Base-by-base conservation (phyloP, 2,113 vertebrate genomes). In the Rattus norvegicus region DNA sequence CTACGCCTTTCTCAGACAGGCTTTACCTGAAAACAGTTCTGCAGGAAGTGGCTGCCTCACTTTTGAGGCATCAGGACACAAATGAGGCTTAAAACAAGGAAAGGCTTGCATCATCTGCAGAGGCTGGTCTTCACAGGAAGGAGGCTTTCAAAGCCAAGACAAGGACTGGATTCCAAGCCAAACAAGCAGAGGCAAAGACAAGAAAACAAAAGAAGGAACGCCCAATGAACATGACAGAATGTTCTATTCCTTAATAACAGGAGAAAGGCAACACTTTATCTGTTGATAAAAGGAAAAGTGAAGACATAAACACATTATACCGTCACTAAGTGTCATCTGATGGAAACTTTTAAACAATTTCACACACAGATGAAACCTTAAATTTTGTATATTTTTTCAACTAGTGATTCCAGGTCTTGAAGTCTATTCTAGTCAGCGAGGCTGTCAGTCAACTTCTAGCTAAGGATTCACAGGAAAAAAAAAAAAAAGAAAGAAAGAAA, bases 181-280 rank as follows among this genome's bases (percentile, higher is more conserved):
- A 79, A 79, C n/a, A 33, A 94, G 91, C 90, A 70, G 92, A 69
- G 61, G 76, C 92, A 2, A 63, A 91, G 92, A 90, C 54, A 69
- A 70, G 69, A 61, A 67, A 72, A 67, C 49, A 92, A 72, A 52
- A 84, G 91, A 69, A 92, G 86, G 65, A 79, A 36, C 26, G 56
- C 75, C 94, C 88, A 33, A 3, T 69, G 61, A 88, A 65, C 69
- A 33, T 26, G 69, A 87, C 65, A 56, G 73, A 70, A 95, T 72
- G n/a, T 56, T 59, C 93, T 88, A 13, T 84, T 88, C 88, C 87
- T 79, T 61, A 43, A 47, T 70, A 75, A 28, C 7, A 28, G 36
- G 54, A 93, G 86, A 67, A 65, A 30, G 7, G 6, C 65, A 69
- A 9, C 0, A n/a, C 85, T 79, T 26, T 79, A 14, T 69, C 87